A percentile compares a stretch with the other conserved stretches of the same genome.
phyloP scores from a whole-genome alignment of 1,140 invertebrate genomes.

The Lepidostoma basale region DNA sequence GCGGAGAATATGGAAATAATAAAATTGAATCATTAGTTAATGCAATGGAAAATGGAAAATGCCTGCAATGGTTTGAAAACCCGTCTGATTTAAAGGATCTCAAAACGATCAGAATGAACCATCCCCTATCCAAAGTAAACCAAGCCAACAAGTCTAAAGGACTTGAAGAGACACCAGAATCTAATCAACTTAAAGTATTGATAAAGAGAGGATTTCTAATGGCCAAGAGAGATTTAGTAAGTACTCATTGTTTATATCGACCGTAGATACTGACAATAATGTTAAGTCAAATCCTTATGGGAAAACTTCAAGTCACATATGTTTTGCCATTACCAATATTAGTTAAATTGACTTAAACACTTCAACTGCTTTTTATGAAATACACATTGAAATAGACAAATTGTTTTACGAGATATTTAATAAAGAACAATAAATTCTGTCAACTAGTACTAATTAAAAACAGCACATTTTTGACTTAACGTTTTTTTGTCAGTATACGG shows the following conservation, averaged over 20 bases:
- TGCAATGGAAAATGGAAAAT: conserved; percentile 76
- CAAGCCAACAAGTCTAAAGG: conserved; percentile 51
- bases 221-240: conserved; percentile 72
- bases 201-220: conserved; percentile 73
- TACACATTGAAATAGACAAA: too few relatives aligned
- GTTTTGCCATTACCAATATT: too few relatives aligned
- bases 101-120: conserved; percentile 62
- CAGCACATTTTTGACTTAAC: too few relatives aligned
- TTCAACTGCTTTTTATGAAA: too few relatives aligned
- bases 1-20: conserved; percentile 85
- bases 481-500: too few relatives aligned
- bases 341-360: background rate
- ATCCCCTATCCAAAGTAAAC: conserved; percentile 57
- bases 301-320: too few relatives aligned
- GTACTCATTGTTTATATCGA: background rate
- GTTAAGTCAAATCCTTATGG: too few relatives aligned
- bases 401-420: too few relatives aligned
- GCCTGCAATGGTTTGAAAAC: conserved; percentile 71
- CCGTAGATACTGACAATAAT: background rate
- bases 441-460: too few relatives aligned
- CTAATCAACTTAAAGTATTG: conserved; percentile 74
- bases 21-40: conserved; percentile 74
- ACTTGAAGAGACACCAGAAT: conserved; percentile 71
- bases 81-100: conserved; percentile 59
- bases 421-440: too few relatives aligned